Base-by-base conservation (phyloP, 2,888 invertebrate genomes). In the Cheilosia vernalis region DNA sequence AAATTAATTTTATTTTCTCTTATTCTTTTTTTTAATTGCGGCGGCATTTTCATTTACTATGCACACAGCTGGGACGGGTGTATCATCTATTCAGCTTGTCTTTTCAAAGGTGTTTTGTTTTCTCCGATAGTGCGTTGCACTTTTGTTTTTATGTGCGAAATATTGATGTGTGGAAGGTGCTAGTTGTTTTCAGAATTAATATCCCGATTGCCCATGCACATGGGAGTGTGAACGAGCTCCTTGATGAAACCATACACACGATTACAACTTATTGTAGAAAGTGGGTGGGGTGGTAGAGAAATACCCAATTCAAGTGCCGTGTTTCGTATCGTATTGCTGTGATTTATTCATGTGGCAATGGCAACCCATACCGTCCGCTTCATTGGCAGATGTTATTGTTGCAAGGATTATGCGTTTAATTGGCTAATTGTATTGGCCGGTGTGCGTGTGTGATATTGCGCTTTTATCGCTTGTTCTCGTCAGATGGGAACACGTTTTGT, bases 311-410 rank as follows among this genome's bases (percentile, higher is more conserved):
- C 19, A 53, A 56, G 42, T 80, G 63, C 24, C 17, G 33, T 74
- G 74, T 61, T 63, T 61, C 53, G 27, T 49, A 40, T 17, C 40
- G 51, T 17, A 21, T 55, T 58, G 33, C 30, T 61, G 61, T 83
- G 67, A 79, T 79, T 69, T 84, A 84, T 84, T 79, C 78, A 84
- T 58, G 51, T 30, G 24, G 24, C 13, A 21, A 4, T 30, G 24
- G 24, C 13, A 21, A 4, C 13, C 13, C 15, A 24, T 21, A 27
- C 51, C 21, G 33, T 53, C 40, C 51, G 51, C 37, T 40, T 56
- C 47, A 73, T 83, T 61, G 51, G 33, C 40, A 53, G 77, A 66
- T 61, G 83, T 40, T 60, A 15, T 72, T 63, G 49, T 63, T 73
- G 69, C 58, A 55, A 77, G 60, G 61, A 82, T 56, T 72, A 37